Conservation (phyloP, 92 coral and sea anemone species). For the Zoanthus solanderi region DNA sequence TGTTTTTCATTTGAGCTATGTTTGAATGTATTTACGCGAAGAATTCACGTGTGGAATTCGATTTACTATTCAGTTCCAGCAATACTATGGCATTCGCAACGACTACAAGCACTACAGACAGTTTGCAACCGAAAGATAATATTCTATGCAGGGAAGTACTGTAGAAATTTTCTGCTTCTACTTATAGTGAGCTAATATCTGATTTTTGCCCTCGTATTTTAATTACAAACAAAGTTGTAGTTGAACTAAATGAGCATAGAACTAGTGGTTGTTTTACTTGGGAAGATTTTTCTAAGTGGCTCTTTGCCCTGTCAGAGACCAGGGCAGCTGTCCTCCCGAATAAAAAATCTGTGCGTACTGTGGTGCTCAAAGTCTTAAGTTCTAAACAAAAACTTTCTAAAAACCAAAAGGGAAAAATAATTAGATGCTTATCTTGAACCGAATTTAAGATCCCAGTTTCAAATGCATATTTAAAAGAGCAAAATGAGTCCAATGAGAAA, state of each 20-base stretch:
- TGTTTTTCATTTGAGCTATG: not conserved
- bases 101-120: not conserved
- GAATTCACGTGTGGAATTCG: constrained; percentile 15
- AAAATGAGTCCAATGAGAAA: not conserved
- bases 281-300: constrained; percentile 22
- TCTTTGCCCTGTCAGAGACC: constrained; percentile 27
- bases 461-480: not conserved
- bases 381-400: constrained; percentile 25
- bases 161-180: constrained; percentile 13
- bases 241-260: constrained; percentile 33
- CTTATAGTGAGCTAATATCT: constrained; percentile 34
- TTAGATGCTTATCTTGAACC: not conserved
- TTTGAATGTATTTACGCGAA: constrained; percentile 12
- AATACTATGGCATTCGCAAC: not conserved
- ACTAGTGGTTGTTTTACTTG: constrained; percentile 16
- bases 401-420: constrained; percentile 9
- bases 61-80: constrained; percentile 25
- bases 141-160: constrained; percentile 26
- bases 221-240: constrained; percentile 23
- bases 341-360: constrained; percentile 8
- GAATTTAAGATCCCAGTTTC: constrained; percentile 24
- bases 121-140: not conserved
- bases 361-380: constrained; percentile 3
- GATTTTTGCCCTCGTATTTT: constrained; percentile 19
- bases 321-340: constrained; percentile 11